Percentiles rank a stretch among this genome's conserved stretches.
phyloP scores from a whole-genome alignment of 2,113 vertebrate genomes.

The Genyomyrus donnyi region DNA sequence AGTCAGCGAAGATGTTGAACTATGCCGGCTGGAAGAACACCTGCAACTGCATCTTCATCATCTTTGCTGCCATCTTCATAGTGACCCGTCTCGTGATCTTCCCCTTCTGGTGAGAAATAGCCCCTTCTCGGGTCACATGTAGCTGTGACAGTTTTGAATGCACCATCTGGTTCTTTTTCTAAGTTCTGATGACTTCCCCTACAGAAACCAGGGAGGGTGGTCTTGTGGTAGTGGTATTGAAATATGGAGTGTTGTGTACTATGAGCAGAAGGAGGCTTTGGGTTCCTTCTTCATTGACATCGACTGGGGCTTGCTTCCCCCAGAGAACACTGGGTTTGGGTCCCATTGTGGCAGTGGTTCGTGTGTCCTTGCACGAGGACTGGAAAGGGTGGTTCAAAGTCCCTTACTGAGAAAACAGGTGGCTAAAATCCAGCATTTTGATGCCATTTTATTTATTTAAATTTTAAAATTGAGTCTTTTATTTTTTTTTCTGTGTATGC shows the following conservation, averaged over 20 bases:
- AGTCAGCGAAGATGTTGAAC: slow-evolving; percentile 98
- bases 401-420: neutral
- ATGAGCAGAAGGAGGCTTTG: neutral
- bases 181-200: neutral
- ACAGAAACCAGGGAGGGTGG: neutral
- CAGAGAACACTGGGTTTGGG: neutral
- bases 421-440: neutral
- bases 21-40: slow-evolving; percentile 90
- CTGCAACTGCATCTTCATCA: slow-evolving; percentile 87
- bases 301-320: neutral
- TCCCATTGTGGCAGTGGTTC: neutral
- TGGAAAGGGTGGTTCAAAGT: neutral
- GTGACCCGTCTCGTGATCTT: slow-evolving; percentile 81
- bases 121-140: neutral
- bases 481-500: neutral
- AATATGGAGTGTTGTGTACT: neutral
- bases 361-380: neutral
- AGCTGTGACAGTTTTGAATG: neutral
- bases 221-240: neutral
- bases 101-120: slow-evolving; percentile 76
- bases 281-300: neutral
- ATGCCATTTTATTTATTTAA: neutral
- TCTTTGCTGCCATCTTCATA: slow-evolving; percentile 84
- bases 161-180: neutral
- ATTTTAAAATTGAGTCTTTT: neutral